A percentile compares a stretch with the other conserved stretches of the same genome.
Conservation (phyloP, 2,888 invertebrate genomes). For the Polyommatus iphigenia region DNA sequence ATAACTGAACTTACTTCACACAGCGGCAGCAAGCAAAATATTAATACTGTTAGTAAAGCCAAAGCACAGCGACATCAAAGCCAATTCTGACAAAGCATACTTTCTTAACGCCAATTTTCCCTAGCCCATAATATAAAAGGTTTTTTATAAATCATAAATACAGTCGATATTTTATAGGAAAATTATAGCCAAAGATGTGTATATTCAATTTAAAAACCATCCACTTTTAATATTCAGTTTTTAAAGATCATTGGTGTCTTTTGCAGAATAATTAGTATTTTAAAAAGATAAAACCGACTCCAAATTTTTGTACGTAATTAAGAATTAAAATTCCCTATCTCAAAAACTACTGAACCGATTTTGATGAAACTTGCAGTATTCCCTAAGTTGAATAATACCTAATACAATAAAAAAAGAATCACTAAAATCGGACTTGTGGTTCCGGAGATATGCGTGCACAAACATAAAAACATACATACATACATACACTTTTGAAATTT, state of each 20-base stretch:
- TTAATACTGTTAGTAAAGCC: conserved; percentile 10
- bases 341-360: no score
- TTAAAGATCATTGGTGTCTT: background rate
- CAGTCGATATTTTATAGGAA: background rate
- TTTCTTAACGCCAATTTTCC: background rate
- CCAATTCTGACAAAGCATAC: background rate
- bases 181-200: no score
- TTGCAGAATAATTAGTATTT: background rate
- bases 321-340: no score
- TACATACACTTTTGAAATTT: no score
- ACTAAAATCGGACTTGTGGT: no score
- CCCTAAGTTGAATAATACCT: no score
- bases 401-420: no score
- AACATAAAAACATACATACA: no score
- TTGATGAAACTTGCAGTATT: no score
- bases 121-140: background rate
- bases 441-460: no score
- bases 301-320: no score
- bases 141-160: background rate
- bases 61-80: background rate
- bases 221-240: background rate
- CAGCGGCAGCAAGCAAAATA: background rate
- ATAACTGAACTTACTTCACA: background rate
- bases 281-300: no score
- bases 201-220: background rate